Base-by-base conservation (phyloP, 2,888 invertebrate genomes). In the Caenorhabditis angaria region DNA sequence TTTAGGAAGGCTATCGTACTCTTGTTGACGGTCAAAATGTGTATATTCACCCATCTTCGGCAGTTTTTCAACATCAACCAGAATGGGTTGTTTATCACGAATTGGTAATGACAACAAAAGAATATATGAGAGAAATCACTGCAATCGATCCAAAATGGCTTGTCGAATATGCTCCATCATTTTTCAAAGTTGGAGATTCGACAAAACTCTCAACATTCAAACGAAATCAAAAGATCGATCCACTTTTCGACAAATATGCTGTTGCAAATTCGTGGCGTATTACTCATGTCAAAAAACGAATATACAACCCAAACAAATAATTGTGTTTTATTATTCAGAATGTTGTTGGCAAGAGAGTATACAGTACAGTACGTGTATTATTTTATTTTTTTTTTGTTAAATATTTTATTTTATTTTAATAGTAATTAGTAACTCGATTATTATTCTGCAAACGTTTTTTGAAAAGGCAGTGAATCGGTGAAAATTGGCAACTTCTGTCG, bases 1-100 rank as follows among this genome's bases (percentile, higher is more conserved):
- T 75, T 29, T 56, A 78, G 72, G 97, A 99, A 89, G 91, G 91
- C 2, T 99, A 99, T 89, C 91, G 97, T 62, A 99, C 99, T 0
- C 90, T 99, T 8, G 97, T 97, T 0, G 99, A 99, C 89, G 94
- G 94, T 77, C 97, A 96, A 89, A 87, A 83, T 27, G 97, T 99
- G 18, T 99, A 99, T 89, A 97, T 99, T 86, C 99, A 99, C 90
- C 99, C 99, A 0, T 96, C 96, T 0, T 95, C 95, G 88, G 94
- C 97, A 0, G 90, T 99, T 8, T 99, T 99, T 89, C 97, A 99
- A 89, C 90, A 97, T 64, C 97, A 99, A 88, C 99, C 99, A 0
- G 97, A 99, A 89, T 99, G 97, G 97, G 96, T 99, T 0, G 94
- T 99, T 77, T 99, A 99, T 88, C 97, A 99, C 88, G 99, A 99